These are phyloP conservation scores for Steinernema carpocapsae DNA, from an alignment of 2,888 invertebrate species.

Conservation along the genomic window DNA sequence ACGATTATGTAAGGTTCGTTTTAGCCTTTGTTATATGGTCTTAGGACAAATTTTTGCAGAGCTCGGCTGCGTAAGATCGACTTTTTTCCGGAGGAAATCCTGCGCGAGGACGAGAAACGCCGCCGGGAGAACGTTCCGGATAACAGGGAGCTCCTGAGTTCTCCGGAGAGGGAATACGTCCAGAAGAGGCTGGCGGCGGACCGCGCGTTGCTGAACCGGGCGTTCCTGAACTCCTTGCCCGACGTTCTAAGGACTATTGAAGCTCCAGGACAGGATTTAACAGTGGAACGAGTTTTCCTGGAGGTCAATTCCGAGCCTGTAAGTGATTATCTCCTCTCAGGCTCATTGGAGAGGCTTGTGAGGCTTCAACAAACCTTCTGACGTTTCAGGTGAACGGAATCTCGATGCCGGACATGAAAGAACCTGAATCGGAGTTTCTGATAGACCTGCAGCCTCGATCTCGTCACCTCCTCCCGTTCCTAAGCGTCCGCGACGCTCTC, in stretches of 20 bases:
- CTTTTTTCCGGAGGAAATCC: neutral
- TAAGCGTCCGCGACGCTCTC: slow-evolving; percentile 3
- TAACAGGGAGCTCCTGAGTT: neutral
- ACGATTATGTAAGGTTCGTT: slow-evolving; percentile 15
- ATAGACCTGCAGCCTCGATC: slow-evolving; percentile 14
- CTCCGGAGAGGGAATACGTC: neutral
- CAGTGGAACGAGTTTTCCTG: neutral
- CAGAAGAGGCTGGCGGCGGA: neutral
- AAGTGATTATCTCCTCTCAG: neutral
- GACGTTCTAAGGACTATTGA: neutral
- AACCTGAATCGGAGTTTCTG: neutral
- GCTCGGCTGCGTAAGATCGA: slow-evolving; percentile 3
- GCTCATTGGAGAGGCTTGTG: too few relatives aligned
- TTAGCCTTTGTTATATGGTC: neutral
- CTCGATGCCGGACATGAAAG: slow-evolving; percentile 12
- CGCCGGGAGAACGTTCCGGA: too few relatives aligned
- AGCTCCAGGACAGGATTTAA: slow-evolving; percentile 4
- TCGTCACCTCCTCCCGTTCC: slow-evolving; percentile 17
- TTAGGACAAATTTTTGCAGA: neutral
- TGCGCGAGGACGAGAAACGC: neutral
- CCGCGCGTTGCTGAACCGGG: neutral
- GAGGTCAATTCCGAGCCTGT: slow-evolving; percentile 10
- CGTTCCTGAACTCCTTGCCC: neutral
- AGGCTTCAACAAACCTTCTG: neutral
- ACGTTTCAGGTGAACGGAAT: slow-evolving; percentile 2